These are phyloP conservation scores for Eupithecia vulgata DNA, from an alignment of 2,888 invertebrate species.

Conservation along the genomic window DNA sequence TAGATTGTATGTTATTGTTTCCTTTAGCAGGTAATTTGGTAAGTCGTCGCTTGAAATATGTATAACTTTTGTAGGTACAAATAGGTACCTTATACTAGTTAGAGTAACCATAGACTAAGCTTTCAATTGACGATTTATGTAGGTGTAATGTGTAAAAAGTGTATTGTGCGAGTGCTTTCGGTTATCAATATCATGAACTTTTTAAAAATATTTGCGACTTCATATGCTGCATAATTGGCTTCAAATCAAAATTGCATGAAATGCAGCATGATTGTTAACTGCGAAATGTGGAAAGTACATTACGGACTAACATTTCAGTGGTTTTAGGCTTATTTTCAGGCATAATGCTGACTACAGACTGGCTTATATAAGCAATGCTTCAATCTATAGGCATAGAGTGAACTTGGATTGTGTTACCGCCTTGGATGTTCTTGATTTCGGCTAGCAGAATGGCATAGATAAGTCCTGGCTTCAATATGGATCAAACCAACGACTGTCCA, in stretches of 20 bases:
- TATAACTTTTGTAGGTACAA: neutral
- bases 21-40: conserved; percentile 19
- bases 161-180: neutral
- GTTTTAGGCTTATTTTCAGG: conserved; percentile 41
- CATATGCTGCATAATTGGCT: conserved; percentile 42
- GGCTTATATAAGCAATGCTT: conserved; percentile 37
- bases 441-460: conserved; percentile 39
- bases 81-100: neutral
- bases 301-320: conserved; percentile 41
- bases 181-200: neutral
- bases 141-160: too few relatives aligned
- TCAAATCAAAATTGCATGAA: conserved; percentile 42
- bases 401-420: neutral
- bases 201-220: conserved; percentile 10
- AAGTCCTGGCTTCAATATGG: conserved; percentile 39
- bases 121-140: neutral
- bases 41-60: conserved; percentile 7
- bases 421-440: conserved; percentile 1
- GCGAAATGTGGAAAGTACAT: conserved; percentile 27
- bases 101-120: neutral
- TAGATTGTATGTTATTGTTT: conserved; percentile 12
- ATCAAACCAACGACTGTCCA: conserved; percentile 32
- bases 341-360: conserved; percentile 37
- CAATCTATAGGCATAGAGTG: conserved; percentile 5
- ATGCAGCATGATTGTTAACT: conserved; percentile 35